These are phyloP conservation scores for Phymorhynchus buccinoides DNA, from an alignment of 1,140 invertebrate genomes.

Conservation along the genomic window DNA sequence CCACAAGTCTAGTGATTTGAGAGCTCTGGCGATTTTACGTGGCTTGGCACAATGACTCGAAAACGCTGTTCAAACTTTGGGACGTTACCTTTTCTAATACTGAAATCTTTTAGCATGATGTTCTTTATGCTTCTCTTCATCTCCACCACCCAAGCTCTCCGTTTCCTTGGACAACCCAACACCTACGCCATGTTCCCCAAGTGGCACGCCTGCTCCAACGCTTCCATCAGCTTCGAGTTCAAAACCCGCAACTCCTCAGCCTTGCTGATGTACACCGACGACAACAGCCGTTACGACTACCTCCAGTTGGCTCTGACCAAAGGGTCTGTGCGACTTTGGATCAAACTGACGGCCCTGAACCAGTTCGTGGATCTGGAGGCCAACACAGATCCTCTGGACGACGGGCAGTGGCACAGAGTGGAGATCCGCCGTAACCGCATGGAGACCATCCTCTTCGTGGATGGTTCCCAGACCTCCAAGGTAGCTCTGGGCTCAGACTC, in stretches of 20 bases:
- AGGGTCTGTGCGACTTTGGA: conserved; percentile 54
- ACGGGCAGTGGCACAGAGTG: conserved; percentile 66
- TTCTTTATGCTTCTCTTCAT: conserved; percentile 24
- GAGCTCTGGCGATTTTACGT: too few species aligned
- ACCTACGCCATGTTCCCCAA: conserved; percentile 65
- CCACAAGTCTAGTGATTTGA: too few species aligned
- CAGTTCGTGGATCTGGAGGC: conserved; percentile 55
- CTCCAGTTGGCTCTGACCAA: conserved; percentile 54
- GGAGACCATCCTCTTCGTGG: conserved; percentile 63
- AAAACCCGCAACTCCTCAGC: conserved; percentile 52
- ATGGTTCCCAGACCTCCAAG: conserved; percentile 52
- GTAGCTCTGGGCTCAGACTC: conserved; percentile 63
- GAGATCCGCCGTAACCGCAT: conserved; percentile 64
- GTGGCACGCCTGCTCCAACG: conserved; percentile 69
- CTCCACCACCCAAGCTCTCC: conserved; percentile 33
- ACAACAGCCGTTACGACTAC: conserved; percentile 65
- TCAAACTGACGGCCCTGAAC: conserved; percentile 63
- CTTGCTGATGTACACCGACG: conserved; percentile 68
- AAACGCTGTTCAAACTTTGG: neutral
- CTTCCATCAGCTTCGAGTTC: conserved; percentile 68
- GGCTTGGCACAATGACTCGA: conserved; percentile 25
- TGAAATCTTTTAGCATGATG: neutral
- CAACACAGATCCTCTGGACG: conserved; percentile 53
- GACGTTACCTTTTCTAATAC: conserved; percentile 2
- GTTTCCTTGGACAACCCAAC: conserved; percentile 47